Evolutionary conservation across 2,113 vertebrate genomes (phyloP).

Genomic region (Platycercus adscitus): DNA sequence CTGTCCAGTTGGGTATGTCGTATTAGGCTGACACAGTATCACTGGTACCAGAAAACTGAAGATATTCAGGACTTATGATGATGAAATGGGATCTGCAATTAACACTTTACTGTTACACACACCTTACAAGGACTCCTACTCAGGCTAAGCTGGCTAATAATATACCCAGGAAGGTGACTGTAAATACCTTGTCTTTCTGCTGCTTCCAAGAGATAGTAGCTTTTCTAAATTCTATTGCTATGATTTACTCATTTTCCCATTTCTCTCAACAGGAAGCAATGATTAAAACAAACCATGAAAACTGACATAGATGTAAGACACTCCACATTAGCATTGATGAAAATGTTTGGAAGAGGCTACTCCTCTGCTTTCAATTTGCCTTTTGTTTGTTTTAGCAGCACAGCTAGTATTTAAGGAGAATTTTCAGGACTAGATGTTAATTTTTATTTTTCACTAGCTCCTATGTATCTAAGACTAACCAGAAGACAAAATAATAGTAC

Average conservation of each 20-base stretch:
- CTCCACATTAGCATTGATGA: neutral
- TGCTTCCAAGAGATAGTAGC: constrained; percentile 85
- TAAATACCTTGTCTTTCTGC: constrained; percentile 86
- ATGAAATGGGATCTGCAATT: neutral
- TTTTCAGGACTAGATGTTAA: neutral
- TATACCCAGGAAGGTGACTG: constrained; percentile 85
- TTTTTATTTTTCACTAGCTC: neutral
- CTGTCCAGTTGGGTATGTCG: neutral
- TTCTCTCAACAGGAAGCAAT: neutral
- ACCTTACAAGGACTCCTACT: constrained; percentile 85
- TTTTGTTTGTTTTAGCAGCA: neutral
- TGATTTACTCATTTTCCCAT: neutral
- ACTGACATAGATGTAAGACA: neutral
- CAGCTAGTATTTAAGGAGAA: neutral
- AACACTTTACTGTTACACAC: neutral
- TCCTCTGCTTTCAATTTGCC: neutral
- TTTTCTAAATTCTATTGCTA: constrained; percentile 49
- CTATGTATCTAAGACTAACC: neutral
- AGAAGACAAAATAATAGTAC: neutral
- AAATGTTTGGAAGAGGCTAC: neutral
- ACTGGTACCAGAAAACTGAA: neutral
- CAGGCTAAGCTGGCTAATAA: constrained; percentile 87
- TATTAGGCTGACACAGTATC: neutral
- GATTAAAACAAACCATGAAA: neutral
- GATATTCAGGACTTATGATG: neutral